Evolutionary conservation across 2,888 invertebrate species (phyloP).

Genomic region (Melanostoma mellinum): DNA sequence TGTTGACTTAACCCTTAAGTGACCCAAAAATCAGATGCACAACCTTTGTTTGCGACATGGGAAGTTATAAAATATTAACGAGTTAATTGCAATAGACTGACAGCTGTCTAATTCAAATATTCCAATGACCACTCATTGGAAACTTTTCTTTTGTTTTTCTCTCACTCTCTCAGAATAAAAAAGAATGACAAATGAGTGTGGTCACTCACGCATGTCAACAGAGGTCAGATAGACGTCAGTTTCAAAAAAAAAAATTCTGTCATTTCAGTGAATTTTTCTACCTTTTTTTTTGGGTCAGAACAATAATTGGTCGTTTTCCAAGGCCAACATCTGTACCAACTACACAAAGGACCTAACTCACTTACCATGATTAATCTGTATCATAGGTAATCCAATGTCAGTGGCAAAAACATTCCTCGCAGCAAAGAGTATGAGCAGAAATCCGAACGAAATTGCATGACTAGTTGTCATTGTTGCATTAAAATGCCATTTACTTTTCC

Average conservation of each 20-base stretch:
- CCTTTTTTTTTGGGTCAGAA: neutral
- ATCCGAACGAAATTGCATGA: constrained; percentile 48
- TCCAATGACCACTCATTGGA: constrained; percentile 52
- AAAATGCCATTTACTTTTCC: constrained; percentile 67
- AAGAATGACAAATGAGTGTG: constrained; percentile 56
- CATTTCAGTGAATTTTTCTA: constrained; percentile 25
- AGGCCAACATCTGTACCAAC: constrained; percentile 35
- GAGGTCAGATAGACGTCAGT: constrained; percentile 76
- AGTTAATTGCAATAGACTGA: constrained; percentile 20
- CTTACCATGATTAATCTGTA: constrained; percentile 81
- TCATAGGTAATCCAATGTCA: constrained; percentile 78
- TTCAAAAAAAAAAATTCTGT: constrained; percentile 33
- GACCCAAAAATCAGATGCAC: no score
- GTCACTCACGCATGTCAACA: constrained; percentile 76
- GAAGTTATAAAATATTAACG: constrained; percentile 3
- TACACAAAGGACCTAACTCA: constrained; percentile 49
- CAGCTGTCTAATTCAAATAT: constrained; percentile 14
- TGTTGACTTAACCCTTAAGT: no score
- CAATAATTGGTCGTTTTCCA: constrained; percentile 25
- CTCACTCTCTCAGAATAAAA: constrained; percentile 38
- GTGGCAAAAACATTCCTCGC: constrained; percentile 44
- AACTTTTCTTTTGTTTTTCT: constrained; percentile 16
- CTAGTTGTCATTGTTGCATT: constrained; percentile 61
- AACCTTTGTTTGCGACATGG: neutral
- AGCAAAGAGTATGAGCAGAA: constrained; percentile 32